These are phyloP conservation scores for Ispidina picta DNA, from an alignment of 2,797 vertebrate species.

Conservation along the genomic window DNA sequence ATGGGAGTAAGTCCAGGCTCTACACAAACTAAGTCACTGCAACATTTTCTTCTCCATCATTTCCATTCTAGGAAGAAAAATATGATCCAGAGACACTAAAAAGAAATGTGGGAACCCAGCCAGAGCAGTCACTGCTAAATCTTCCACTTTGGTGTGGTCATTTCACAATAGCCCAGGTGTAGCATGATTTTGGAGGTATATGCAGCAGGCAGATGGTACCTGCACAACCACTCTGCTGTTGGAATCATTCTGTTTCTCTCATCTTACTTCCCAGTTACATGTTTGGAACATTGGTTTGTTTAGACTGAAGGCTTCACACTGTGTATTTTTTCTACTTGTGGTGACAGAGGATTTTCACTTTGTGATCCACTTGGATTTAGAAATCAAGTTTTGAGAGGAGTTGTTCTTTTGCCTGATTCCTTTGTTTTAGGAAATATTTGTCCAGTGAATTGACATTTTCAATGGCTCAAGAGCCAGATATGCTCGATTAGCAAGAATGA, in stretches of 20 bases:
- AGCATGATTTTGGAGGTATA: not conserved
- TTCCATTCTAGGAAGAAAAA: slow-evolving; percentile 68
- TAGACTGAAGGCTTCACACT: not conserved
- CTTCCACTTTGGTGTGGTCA: not conserved
- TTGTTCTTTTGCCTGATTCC: not conserved
- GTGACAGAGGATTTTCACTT: not conserved
- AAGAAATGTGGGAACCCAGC: slow-evolving; percentile 10
- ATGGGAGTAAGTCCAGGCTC: slow-evolving; percentile 39
- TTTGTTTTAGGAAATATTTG: not conserved
- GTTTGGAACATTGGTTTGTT: not conserved
- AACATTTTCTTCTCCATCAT: slow-evolving; percentile 36
- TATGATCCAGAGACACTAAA: not conserved
- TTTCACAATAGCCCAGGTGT: not conserved
- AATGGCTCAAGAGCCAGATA: not conserved
- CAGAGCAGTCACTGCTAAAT: slow-evolving; percentile 13
- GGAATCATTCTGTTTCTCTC: not conserved
- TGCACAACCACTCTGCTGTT: not conserved
- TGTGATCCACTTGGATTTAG: not conserved
- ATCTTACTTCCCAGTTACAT: not conserved
- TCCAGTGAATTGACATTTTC: not conserved
- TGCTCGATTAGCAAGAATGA: not conserved
- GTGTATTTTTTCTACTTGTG: not conserved
- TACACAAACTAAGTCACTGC: not conserved
- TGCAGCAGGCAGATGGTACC: not conserved
- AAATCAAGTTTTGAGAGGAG: not conserved